Base-by-base conservation (phyloP, 2,113 vertebrate genomes). In the Megaptera novaeangliae region DNA sequence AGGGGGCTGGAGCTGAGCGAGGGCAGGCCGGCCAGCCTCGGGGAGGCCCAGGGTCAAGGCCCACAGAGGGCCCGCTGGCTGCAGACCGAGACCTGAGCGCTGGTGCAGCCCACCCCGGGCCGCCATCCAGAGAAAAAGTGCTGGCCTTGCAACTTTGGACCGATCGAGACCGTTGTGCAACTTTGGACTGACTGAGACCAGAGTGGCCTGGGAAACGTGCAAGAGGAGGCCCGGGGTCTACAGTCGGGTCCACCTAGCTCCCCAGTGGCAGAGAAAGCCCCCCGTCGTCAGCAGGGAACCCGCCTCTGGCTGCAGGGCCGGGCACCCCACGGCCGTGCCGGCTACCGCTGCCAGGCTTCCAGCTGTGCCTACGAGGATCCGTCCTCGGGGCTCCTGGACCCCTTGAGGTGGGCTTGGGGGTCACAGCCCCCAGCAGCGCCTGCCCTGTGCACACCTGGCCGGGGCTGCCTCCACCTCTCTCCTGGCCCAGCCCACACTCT, bases 21-120 rank as follows among this genome's bases (percentile, higher is more conserved):
- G 66, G 21, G 25, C 78, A 46, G 88, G 80, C 74, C 2, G 31
- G 27, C 92, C n/a, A 12, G n/a, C 75, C 21, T 11, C 4, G 31
- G 44, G 49, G 49, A 44, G 80, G 78, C 52, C 59, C 36, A 14
- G 55, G 46, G 44, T 39, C 61, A 61, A 86, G 84, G 61, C 46
- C 21, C 25, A 0, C 0, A 44, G n/a, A n/a, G 46, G 77, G 63
- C 21, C 39, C 1, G 3, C 18, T 0, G 27, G 9, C 66, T 55
- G 17, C 0, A 0, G 25, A 61, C 64, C 3, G 2, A n/a, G 77
- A 3, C 49, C 72, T 25, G 25, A 61, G 31, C 5, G 0, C 17
- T 0, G 6, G 59, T 4, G n/a, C n/a, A 21, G 72, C 88, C 87
- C 82, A 21, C 81, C 36, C 8, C 1, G 0, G 41, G 80, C 80